Evolutionary conservation across 2,113 vertebrate genomes (phyloP).

Genomic region (Phocoena phocoena): DNA sequence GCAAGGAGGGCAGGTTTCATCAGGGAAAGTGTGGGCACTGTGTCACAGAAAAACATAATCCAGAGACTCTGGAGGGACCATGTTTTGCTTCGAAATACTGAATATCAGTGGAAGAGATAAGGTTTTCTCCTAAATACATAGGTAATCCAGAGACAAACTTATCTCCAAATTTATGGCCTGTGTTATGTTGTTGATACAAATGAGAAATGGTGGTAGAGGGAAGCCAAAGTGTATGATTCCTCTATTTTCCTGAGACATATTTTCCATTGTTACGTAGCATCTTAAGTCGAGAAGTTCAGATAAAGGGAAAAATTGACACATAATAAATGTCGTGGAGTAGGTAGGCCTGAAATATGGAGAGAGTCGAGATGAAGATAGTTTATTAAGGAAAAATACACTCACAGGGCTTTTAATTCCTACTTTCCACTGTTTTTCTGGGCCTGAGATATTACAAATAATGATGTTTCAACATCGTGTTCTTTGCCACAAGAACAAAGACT

Average conservation of each 20-base stretch:
- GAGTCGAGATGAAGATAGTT: background rate
- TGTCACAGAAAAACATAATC: background rate
- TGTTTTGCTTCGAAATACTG: background rate
- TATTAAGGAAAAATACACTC: background rate
- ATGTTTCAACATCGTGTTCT: background rate
- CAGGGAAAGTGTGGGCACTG: background rate
- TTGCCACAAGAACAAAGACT: background rate
- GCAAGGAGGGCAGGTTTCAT: background rate
- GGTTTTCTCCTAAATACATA: background rate
- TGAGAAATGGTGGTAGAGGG: background rate
- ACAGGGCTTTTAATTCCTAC: background rate
- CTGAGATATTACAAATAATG: background rate
- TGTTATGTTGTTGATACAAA: background rate
- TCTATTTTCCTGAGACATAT: background rate
- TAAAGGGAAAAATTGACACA: background rate
- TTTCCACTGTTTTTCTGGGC: background rate
- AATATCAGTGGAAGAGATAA: background rate
- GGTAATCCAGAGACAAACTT: background rate
- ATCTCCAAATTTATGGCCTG: background rate
- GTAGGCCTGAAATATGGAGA: background rate
- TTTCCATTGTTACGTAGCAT: background rate
- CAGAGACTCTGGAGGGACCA: background rate
- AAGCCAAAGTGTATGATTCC: background rate
- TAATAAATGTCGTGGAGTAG: background rate
- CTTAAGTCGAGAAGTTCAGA: background rate